Evolutionary conservation across 2,888 invertebrate genomes (phyloP).

Genomic region (Dryocosmus kuriphilus): DNA sequence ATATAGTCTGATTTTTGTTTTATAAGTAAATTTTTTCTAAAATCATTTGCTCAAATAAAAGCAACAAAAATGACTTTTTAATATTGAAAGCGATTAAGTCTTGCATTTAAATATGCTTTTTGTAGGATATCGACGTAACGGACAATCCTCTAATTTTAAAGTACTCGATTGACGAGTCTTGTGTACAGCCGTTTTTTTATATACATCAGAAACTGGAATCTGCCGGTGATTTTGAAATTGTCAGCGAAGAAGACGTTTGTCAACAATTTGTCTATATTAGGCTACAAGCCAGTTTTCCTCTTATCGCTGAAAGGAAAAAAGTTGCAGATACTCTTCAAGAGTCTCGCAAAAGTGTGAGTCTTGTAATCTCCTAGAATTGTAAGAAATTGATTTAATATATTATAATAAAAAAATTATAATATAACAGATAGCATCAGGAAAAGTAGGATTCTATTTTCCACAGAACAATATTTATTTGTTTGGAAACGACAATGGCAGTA

Average conservation of each 20-base stretch:
- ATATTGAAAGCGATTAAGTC: background rate
- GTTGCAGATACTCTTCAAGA: conserved; percentile 81
- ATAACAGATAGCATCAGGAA: conserved; percentile 84
- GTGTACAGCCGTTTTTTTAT: conserved; percentile 83
- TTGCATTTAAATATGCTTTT: conserved; percentile 36
- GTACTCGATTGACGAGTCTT: conserved; percentile 79
- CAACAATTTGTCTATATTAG: conserved; percentile 86
- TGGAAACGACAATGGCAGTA: conserved; percentile 80
- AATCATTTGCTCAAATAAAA: background rate
- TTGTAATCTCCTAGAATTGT: background rate
- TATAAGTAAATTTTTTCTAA: background rate
- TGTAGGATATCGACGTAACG: conserved; percentile 86
- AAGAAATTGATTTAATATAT: conserved; percentile 37
- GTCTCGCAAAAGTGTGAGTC: conserved; percentile 83
- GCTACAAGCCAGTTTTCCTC: conserved; percentile 82
- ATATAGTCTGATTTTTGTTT: background rate
- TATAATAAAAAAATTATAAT: conserved; percentile 42
- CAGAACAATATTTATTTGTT: conserved; percentile 84
- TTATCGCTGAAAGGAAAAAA: conserved; percentile 82
- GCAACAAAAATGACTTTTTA: background rate
- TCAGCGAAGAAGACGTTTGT: conserved; percentile 83
- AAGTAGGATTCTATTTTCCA: conserved; percentile 85
- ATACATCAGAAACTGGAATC: conserved; percentile 86
- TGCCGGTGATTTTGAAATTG: conserved; percentile 81
- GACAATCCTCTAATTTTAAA: conserved; percentile 87